Conservation (phyloP, 2,888 invertebrate genomes). For the Apotomis betuletana region DNA sequence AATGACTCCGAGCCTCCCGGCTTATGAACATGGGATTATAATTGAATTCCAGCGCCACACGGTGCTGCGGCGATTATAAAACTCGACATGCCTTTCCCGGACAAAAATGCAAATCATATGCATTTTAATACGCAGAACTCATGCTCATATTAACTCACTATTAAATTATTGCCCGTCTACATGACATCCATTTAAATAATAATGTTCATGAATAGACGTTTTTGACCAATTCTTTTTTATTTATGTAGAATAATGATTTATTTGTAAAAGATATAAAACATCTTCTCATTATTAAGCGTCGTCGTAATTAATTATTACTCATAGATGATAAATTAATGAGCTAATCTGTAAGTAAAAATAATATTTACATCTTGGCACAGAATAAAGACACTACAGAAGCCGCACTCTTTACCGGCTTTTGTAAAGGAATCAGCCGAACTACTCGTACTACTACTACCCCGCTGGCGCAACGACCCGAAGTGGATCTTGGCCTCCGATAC, state of each 20-base stretch:
- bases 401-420: too few relatives aligned
- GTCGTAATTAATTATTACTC: not conserved
- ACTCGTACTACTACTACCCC: too few relatives aligned
- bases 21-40: constrained; percentile 46
- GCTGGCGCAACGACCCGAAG: too few relatives aligned
- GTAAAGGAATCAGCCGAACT: too few relatives aligned
- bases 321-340: not conserved
- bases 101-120: constrained; percentile 67
- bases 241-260: constrained; percentile 9
- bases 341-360: not conserved
- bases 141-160: constrained; percentile 54
- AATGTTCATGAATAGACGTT: constrained; percentile 1
- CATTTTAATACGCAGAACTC: constrained; percentile 56
- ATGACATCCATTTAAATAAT: constrained; percentile 63
- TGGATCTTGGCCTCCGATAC: too few relatives aligned
- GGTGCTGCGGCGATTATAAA: constrained; percentile 53
- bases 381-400: too few relatives aligned
- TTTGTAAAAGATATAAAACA: not conserved
- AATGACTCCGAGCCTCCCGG: constrained; percentile 44
- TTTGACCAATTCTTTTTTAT: constrained; percentile 4
- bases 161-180: constrained; percentile 62
- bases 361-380: not conserved
- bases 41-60: constrained; percentile 58
- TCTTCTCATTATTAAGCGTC: not conserved
- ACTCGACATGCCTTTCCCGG: constrained; percentile 54